Evolutionary conservation across 2,113 vertebrate genomes (phyloP).

Genomic region (Nipponia nippon): DNA sequence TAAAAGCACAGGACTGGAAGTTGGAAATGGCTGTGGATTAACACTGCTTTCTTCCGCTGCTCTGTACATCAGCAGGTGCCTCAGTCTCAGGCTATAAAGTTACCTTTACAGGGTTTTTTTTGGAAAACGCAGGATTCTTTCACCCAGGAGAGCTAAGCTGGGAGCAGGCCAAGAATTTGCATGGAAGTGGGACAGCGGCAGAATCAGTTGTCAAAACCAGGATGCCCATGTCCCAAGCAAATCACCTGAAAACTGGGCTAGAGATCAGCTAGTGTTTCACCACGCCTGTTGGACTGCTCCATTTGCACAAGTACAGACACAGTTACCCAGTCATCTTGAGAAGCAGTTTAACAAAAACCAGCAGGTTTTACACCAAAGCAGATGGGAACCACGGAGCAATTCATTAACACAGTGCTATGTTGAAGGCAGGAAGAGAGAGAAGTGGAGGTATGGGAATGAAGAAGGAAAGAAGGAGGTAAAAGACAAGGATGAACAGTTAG

Average conservation of each 20-base stretch:
- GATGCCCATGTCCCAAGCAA: not conserved
- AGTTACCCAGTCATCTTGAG: not conserved
- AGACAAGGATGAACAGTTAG: not conserved
- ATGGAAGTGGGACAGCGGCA: not conserved
- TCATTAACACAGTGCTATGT: not conserved
- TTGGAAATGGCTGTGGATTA: not conserved
- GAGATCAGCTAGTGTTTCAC: not conserved
- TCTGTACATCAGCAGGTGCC: not conserved
- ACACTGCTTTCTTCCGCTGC: not conserved
- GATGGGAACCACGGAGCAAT: not conserved
- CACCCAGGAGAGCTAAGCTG: not conserved
- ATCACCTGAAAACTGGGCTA: not conserved
- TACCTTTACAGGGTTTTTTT: not conserved
- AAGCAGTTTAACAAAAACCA: not conserved
- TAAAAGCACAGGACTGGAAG: not conserved
- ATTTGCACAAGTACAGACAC: not conserved
- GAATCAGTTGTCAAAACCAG: not conserved
- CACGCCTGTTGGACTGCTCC: not conserved
- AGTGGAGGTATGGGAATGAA: not conserved
- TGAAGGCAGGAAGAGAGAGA: not conserved
- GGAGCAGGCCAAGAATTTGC: not conserved
- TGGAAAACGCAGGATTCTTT: not conserved
- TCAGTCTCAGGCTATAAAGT: not conserved
- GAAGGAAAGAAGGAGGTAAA: not conserved
- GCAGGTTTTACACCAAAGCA: not conserved